Evolutionary conservation across 2,113 vertebrate genomes (phyloP).

Genomic region (Sinocyclocheilus rhinocerous): DNA sequence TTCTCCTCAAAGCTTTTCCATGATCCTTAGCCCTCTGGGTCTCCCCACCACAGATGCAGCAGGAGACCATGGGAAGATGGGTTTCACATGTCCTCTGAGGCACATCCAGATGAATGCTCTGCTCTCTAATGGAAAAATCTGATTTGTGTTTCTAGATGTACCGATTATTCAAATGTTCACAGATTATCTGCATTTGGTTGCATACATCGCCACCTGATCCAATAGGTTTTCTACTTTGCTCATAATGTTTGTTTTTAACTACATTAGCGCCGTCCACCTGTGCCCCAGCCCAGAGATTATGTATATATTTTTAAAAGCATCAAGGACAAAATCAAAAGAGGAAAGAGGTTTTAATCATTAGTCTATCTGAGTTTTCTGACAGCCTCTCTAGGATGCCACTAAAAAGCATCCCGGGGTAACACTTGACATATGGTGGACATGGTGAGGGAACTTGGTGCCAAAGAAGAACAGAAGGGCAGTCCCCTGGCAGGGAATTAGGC

Average conservation of each 20-base stretch:
- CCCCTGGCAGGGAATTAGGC: conserved; percentile 44
- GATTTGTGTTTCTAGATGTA: no score
- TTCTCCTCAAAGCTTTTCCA: background rate
- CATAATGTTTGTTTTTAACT: background rate
- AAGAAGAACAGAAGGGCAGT: conserved; percentile 60
- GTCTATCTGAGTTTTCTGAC: background rate
- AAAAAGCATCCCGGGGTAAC: conserved; percentile 43
- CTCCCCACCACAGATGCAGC: background rate
- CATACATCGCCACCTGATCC: background rate
- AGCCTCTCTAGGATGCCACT: conserved; percentile 4
- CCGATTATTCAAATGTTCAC: conserved; percentile 28
- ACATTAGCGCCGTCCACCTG: background rate
- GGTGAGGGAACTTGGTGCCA: conserved; percentile 42
- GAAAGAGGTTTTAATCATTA: background rate
- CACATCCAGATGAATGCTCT: conserved; percentile 63
- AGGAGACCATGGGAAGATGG: conserved; percentile 57
- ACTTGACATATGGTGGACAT: conserved; percentile 62
- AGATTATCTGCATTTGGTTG: conserved; percentile 25
- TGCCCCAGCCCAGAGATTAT: background rate
- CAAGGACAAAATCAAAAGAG: conserved; percentile 1
- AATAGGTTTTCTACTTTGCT: background rate
- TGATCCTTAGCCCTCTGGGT: conserved; percentile 21
- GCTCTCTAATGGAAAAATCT: conserved; percentile 49
- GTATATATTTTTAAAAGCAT: background rate
- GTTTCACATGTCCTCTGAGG: conserved; percentile 55